Base-by-base conservation (phyloP, 2,888 invertebrate genomes). In the Limnephilus rhombicus region DNA sequence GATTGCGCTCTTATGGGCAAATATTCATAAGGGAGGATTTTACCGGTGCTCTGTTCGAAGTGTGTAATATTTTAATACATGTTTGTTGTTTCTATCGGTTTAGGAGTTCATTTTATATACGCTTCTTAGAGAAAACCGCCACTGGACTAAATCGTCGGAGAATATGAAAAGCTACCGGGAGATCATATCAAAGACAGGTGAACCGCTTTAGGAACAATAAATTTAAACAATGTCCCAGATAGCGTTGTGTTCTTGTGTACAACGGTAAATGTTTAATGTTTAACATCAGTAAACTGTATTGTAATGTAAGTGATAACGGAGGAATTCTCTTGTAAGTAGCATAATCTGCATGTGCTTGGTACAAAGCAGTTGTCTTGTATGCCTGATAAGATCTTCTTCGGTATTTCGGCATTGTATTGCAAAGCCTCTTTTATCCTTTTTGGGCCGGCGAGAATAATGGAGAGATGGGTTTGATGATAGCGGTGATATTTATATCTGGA, bases 161-260 rank as follows among this genome's bases (percentile, higher is more conserved):
- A 83, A 83, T 37, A 37, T 37, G 34, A 34, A 83, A 29, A 83
- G 82, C 34, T 34, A 68, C 68, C 68, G 4, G 24, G 68, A 68
- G 68, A 68, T 68, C 68, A 41, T 24, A 34, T 83, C 83, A 83
- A 83, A 37, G 83, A 15, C 83, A n/a, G 83, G 37, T 31, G 37
- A 83, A 37, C 83, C 83, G 83, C 83, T n/a, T 41, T 83, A 12
- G 83, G 83, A 83, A 83, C 83, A 83, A 68, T 68, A 68, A 34
- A 83, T 83, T 83, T 83, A n/a, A 83, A 83, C 83, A 37, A 83
- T 83, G 83, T 41, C 15, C 24, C 37, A 83, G 83, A 83, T 83
- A 83, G 83, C 83, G 83, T 41, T 18, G 83, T 37, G 37, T 68
- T 68, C 68, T 83, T 83, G 83, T 83, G 24, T 83, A 31, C 31